phyloP scores from a whole-genome alignment of 2,113 vertebrate species.

The Canis aureus region DNA sequence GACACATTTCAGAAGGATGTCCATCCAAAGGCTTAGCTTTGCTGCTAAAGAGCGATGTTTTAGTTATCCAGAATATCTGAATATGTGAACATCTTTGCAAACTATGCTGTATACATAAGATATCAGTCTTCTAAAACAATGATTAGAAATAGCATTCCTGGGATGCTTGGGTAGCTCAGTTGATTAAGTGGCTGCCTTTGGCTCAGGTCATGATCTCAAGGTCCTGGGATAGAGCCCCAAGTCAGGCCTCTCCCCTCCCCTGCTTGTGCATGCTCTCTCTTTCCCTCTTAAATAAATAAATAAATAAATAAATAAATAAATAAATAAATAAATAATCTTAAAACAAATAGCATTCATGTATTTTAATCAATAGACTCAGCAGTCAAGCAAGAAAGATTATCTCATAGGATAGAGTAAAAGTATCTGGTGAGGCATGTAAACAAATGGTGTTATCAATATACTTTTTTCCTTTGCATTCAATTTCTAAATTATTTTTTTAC shows the following conservation, averaged over 20 bases:
- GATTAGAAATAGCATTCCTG: neutral
- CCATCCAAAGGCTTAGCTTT: neutral
- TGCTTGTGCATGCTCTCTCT: no score
- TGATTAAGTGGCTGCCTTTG: no score
- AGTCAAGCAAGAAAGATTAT: neutral
- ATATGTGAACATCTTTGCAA: neutral
- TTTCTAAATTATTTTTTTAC: conserved; percentile 13
- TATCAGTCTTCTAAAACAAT: neutral
- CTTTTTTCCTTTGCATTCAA: neutral
- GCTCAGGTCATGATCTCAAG: no score
- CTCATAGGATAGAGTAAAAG: neutral
- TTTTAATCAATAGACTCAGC: neutral
- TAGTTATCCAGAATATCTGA: neutral
- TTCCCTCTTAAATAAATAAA: no score
- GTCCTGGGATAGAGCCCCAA: no score
- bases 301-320: no score
- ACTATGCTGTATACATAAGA: rapidly evolving
- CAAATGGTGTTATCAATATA: neutral
- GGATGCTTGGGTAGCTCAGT: no score
- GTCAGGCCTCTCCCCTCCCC: no score
- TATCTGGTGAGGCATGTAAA: neutral
- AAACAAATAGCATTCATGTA: neutral
- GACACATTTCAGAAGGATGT: conserved; percentile 12
- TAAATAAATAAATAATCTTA: no score
- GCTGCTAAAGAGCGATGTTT: neutral